Conservation (phyloP, 92 coral and sea anemone species). For the Bergia sp. region DNA sequence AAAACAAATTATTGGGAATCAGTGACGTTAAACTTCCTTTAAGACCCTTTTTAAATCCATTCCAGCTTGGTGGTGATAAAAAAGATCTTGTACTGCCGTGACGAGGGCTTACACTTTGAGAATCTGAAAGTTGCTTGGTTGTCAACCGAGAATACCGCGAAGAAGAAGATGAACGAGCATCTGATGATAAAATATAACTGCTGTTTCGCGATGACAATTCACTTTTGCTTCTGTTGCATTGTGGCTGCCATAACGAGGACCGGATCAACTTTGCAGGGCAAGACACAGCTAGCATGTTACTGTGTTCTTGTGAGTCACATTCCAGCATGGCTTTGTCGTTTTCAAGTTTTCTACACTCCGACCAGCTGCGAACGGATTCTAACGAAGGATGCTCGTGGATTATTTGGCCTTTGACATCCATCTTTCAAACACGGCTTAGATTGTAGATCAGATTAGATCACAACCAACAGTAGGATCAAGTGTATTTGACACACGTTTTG, state of each 20-base stretch:
- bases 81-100: slow-evolving; percentile 33
- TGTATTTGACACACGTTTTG: no score
- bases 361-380: not conserved
- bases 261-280: not conserved
- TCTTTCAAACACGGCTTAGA: not conserved
- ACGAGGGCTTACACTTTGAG: not conserved
- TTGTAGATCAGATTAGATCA: not conserved
- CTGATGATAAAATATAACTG: not conserved
- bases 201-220: slow-evolving; percentile 5
- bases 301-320: not conserved
- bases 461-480: not conserved
- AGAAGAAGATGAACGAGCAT: not conserved
- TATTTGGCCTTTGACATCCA: not conserved
- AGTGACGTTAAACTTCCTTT: slow-evolving; percentile 65
- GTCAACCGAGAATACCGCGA: not conserved
- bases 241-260: slow-evolving; percentile 11
- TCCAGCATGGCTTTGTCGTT: not conserved
- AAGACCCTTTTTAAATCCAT: slow-evolving; percentile 4
- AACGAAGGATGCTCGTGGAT: not conserved
- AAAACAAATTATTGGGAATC: slow-evolving; percentile 54
- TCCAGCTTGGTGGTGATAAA: slow-evolving; percentile 12
- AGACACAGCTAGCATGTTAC: not conserved
- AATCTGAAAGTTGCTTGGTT: not conserved
- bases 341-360: not conserved
- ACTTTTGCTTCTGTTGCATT: not conserved